Evolutionary conservation across 2,797 vertebrate species (phyloP), one percentile per base, ranked within the genome.

Genomic region (Huso huso): DNA sequence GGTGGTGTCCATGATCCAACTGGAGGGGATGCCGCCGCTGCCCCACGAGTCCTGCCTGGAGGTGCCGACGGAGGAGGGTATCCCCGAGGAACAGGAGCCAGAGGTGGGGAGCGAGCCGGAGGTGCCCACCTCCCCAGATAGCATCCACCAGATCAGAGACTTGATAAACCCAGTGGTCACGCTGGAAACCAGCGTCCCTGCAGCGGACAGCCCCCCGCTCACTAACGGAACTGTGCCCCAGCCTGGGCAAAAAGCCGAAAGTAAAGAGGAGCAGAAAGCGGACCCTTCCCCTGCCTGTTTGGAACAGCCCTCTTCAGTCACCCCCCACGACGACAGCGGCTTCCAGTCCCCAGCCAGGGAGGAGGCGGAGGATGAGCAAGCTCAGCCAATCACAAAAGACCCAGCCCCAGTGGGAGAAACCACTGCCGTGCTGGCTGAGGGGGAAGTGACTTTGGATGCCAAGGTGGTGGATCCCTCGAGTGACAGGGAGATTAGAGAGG

Each of bases 1-100:
- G 77, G 91, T 99, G 74, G 91, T 99, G 75, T 98, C 96, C 0
- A 91, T 98, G 84, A 94, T 98, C 82, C 91, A 92, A 81, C 81
- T 12, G 81, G 95, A 69, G 12, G 93, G 72, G 72, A 64, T 10
- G 55, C 76, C 64, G 0, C 37, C 81, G 7, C 72, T 92, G 74
- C 79, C 90, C 10, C 91, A 92, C 0, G 91, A 92, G 73, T 89
- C 87, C 4, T 86, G 85, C 5, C 51, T 88, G 1, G 92, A 93
- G 69, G 84, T 75, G 0, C 83, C 91, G 1, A 86, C 85, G 1
- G 83, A 85, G 67, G 90, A 92, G 2, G 49, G 79, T 6, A 92
- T 93, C 68, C 91, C 86, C 0, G 86, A 88, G 74, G 87, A 89
- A 68, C 82, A 77, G 0, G 67, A 49, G 0, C 74, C 48, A 0